Evolutionary conservation across 1,140 invertebrate species (phyloP), one percentile per base, ranked within the genome.

Genomic region (Trissolcus basalis): DNA sequence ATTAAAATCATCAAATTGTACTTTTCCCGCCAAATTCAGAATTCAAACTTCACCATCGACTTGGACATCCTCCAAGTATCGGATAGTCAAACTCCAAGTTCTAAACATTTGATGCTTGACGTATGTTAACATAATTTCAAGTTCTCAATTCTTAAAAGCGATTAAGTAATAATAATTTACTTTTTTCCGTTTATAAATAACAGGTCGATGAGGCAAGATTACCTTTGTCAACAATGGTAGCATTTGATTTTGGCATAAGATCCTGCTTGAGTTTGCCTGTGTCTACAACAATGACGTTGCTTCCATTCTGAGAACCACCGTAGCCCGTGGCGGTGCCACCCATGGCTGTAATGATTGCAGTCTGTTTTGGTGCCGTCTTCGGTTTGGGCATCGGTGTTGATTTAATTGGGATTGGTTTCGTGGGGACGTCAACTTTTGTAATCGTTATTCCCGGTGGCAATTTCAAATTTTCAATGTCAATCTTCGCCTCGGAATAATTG

Each of bases 381-480:
- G 81, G 81, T 27, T 87, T 85, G 0, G 81, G 80, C 53, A 85
- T 60, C 0, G 83, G 79, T 2, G 83, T 78, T 1, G 87, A 83
- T 79, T 87, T 89, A 33, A 87, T 86, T 11, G 88, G 89, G 43
- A 88, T 78, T 45, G 86, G 85, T 32, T 87, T 86, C 0, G 84
- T 76, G 1, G 90, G 89, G 11, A 89, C 90, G 79, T 94, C 93
- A 0, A 96, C 94, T 78, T 95, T 92, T 0, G 94, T 96, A 41
- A 96, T 91, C 1, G 95, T 95, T 16, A 96, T 96, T 5, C 94
- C 94, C 6, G 94, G 94, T 1, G 94, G 94, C 63, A 96, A 85
- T 44, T 91, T 91, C 0, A 95, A 82, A 82, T 93, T 92, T 33
- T 93, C 92, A 67, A 95, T 88, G 58, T 85, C 85, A 13, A 88